phyloP scores from a whole-genome alignment of 2,797 vertebrate species.

The Microctenopoma steveboyesi region DNA sequence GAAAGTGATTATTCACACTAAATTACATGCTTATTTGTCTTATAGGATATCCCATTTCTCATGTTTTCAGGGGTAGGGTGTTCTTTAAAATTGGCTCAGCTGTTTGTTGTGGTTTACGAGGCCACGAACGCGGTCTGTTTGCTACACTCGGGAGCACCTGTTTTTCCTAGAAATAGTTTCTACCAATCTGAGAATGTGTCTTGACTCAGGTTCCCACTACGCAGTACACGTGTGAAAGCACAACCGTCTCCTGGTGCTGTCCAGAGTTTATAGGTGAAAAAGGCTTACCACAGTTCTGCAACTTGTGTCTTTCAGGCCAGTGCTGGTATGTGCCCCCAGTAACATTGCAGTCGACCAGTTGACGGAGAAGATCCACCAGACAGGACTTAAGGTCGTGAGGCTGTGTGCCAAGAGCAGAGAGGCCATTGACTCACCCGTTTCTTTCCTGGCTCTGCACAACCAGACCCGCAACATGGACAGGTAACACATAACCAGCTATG shows the following conservation, averaged over 20 bases:
- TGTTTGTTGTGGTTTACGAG: background rate
- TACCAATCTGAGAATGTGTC: too few relatives aligned
- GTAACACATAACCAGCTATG: conserved; percentile 61
- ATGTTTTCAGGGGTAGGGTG: background rate
- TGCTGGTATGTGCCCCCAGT: conserved; percentile 95
- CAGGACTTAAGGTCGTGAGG: conserved; percentile 93
- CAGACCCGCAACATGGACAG: conserved; percentile 98
- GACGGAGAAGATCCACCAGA: conserved; percentile 96
- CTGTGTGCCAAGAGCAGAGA: conserved; percentile 95
- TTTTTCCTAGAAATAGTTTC: too few relatives aligned
- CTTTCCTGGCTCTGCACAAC: conserved; percentile 94
- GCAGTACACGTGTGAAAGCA: too few relatives aligned
- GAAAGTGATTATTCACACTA: background rate
- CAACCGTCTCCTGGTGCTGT: too few relatives aligned
- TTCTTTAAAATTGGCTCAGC: background rate
- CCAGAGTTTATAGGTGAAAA: too few relatives aligned
- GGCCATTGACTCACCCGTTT: conserved; percentile 95
- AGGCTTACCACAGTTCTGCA: background rate
- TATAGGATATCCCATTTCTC: background rate
- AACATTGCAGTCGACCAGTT: conserved; percentile 96
- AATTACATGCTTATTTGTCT: background rate
- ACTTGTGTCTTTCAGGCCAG: conserved; percentile 81
- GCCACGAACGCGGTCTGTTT: too few relatives aligned
- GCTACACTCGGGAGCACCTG: too few relatives aligned
- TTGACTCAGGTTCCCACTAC: too few relatives aligned